phyloP scores from a whole-genome alignment of 2,113 vertebrate species.

The Gavia stellata region DNA sequence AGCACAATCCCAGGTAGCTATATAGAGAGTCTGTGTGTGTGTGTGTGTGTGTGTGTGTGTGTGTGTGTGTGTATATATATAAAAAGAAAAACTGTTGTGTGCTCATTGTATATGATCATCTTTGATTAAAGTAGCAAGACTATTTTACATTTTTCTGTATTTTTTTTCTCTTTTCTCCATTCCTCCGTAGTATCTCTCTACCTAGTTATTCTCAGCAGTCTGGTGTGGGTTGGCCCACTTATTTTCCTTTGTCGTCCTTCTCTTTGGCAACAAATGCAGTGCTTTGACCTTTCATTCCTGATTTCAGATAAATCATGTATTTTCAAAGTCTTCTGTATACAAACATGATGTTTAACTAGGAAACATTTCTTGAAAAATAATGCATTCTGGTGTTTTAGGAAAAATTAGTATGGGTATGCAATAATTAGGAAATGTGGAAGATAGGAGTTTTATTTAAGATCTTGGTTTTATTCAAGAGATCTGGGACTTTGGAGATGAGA shows the following conservation, averaged over 20 bases:
- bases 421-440: background rate
- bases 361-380: background rate
- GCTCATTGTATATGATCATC: background rate
- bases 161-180: background rate
- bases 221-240: background rate
- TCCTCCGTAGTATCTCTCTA: background rate
- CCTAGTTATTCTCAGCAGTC: background rate
- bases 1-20: background rate
- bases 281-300: background rate
- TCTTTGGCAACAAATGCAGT: background rate
- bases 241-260: background rate
- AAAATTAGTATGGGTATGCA: background rate
- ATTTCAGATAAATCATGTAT: background rate
- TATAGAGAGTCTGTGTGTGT: background rate
- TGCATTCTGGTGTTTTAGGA: background rate
- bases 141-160: background rate
- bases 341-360: background rate
- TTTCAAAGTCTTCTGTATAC: background rate
- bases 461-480: background rate
- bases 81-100: background rate
- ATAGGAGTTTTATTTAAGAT: background rate
- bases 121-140: background rate
- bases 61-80: fast-evolving
- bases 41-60: fast-evolving
- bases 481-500: background rate